phyloP scores from a whole-genome alignment of 2,888 invertebrate species.

The Melanostoma scalare region DNA sequence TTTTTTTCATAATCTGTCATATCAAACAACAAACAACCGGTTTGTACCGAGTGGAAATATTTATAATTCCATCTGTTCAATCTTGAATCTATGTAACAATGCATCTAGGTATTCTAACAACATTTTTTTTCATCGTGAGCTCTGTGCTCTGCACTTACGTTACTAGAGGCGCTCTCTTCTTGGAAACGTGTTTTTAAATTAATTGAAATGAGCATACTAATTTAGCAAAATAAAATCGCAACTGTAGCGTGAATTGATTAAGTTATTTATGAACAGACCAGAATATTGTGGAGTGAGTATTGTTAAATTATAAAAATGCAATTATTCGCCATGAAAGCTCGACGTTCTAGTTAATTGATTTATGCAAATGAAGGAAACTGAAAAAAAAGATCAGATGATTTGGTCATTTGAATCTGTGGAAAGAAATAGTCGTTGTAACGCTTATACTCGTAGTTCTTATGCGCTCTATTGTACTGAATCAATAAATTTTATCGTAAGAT shows the following conservation, averaged over 20 bases:
- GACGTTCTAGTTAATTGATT: conserved; percentile 40
- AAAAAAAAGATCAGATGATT: background rate
- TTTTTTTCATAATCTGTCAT: conserved; percentile 10
- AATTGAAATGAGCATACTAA: conserved; percentile 25
- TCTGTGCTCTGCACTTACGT: background rate
- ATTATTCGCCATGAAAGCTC: conserved; percentile 30
- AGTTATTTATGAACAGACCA: conserved; percentile 46
- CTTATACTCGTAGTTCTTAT: no score
- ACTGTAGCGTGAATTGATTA: conserved; percentile 50
- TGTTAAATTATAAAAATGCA: conserved; percentile 30
- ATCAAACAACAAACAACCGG: conserved; percentile 1
- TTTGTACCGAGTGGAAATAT: background rate
- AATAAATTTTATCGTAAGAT: no score
- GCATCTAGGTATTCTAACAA: background rate
- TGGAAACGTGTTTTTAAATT: conserved; percentile 14
- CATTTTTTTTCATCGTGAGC: background rate
- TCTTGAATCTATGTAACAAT: conserved; percentile 1
- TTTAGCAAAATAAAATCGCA: background rate
- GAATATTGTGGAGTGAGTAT: conserved; percentile 4
- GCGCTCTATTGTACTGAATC: no score
- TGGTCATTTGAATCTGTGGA: background rate
- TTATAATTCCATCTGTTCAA: background rate
- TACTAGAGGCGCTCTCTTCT: background rate
- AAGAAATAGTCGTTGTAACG: background rate
- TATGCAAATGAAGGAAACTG: background rate